A percentile compares a stretch with the other conserved stretches of the same genome.
Conservation (phyloP, 2,888 invertebrate genomes). For the Dioctria rufipes region DNA sequence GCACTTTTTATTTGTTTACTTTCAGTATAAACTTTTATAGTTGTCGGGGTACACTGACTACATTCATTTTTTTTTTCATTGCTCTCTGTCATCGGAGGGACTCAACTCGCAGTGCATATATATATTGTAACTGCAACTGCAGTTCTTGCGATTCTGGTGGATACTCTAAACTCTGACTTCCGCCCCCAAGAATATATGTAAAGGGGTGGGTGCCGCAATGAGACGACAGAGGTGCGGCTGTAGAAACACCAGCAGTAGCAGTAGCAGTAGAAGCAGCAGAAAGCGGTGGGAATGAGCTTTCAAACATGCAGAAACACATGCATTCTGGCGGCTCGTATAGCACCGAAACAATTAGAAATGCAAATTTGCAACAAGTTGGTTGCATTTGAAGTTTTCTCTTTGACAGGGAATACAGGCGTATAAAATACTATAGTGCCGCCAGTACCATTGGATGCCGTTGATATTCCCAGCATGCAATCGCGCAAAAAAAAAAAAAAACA, state of each 20-base stretch:
- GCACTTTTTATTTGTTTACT: conserved; percentile 45
- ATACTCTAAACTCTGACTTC: conserved; percentile 47
- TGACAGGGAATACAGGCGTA: conserved; percentile 40
- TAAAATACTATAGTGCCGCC: not conserved
- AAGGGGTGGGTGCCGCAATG: not conserved
- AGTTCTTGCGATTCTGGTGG: conserved; percentile 44
- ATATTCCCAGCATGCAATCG: conserved; percentile 41
- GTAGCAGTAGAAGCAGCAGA: not conserved
- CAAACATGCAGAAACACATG: conserved; percentile 51
- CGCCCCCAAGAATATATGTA: conserved; percentile 19
- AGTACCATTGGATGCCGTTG: conserved; percentile 44
- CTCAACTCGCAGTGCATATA: not conserved
- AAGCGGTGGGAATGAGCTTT: conserved; percentile 44
- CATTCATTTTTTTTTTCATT: conserved; percentile 38
- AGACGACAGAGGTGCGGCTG: not conserved
- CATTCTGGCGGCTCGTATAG: conserved; percentile 50
- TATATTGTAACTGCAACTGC: not conserved
- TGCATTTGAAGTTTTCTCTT: conserved; percentile 53
- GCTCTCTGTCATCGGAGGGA: conserved; percentile 42
- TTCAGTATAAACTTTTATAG: conserved; percentile 51
- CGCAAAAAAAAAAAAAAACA: not conserved
- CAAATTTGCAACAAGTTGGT: conserved; percentile 61
- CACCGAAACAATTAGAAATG: conserved; percentile 61
- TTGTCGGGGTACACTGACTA: conserved; percentile 43
- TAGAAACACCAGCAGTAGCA: not conserved